Base-by-base conservation (phyloP, 2,888 invertebrate genomes). In the Dynastes tityus region DNA sequence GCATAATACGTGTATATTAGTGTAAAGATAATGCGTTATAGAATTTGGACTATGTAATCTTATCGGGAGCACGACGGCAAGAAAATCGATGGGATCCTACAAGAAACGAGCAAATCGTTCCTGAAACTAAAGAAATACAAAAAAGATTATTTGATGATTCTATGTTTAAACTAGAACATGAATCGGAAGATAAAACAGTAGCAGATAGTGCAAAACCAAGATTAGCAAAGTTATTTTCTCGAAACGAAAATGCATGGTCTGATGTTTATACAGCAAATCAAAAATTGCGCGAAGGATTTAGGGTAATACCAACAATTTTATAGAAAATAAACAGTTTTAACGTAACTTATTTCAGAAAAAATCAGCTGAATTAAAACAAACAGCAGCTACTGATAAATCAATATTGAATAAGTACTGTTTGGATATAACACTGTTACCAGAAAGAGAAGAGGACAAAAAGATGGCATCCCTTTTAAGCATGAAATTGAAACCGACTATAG, bases 71-170 rank as follows among this genome's bases (percentile, higher is more conserved):
- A 2, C 91, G 97, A 83, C 90, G 99, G 0, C 99, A 99, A 89
- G 99, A 99, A 88, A 97, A 97, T 88, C 92, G 99, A 82, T 99
- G 99, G 98, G 99, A 99, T 89, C 98, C 99, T 0, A 93, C 94
- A 49, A 94, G 97, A 84, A 98, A 99, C 90, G 98, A 96, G 68
- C 98, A 98, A 87, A 93, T 97, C 78, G 96, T 97, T 0, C 95
- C 97, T 0, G 97, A 97, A 86, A 98, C 98, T 0, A 97, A 98
- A 86, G 96, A 97, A 87, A 93, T 94, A 0, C 97, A 96, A 84
- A 95, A 96, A 83, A 92, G 95, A 78, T 89, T 99, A 79, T 97
- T 96, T 84, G 96, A 97, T 84, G 98, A 99, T 93, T 95, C 99
- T 5, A 99, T 99, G 99, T 99, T 95, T 88, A 97, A 96, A 87